These are phyloP conservation scores for Pyrocephalus nanus DNA, from an alignment of 2,797 vertebrate genomes.

Conservation along the genomic window DNA sequence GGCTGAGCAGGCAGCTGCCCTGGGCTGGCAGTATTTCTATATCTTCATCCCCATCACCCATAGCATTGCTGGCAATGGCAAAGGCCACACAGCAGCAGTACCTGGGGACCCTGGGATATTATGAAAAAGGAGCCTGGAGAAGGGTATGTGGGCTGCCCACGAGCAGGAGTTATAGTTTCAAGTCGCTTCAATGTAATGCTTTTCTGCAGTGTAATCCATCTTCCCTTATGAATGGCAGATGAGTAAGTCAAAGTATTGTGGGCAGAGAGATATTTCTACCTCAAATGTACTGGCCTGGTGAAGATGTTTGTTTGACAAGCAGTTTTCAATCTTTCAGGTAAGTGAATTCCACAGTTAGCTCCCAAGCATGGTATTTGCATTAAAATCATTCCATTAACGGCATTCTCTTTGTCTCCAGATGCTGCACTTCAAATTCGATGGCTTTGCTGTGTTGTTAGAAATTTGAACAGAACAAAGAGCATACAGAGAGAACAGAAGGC, in stretches of 20 bases:
- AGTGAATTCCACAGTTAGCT: conserved; percentile 77
- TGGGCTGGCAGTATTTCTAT: not conserved
- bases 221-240: not conserved
- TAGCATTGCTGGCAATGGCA: not conserved
- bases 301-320: conserved; percentile 69
- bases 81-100: not conserved
- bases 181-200: not conserved
- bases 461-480: not conserved
- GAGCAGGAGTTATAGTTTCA: not conserved
- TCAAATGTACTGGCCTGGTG: conserved; percentile 60
- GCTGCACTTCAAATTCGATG: conserved; percentile 83
- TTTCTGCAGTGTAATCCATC: not conserved
- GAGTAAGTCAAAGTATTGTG: not conserved
- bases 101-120: not conserved
- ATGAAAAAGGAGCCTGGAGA: not conserved
- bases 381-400: conserved; percentile 79
- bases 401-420: conserved; percentile 78
- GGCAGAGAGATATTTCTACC: not conserved
- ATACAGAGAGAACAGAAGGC: conserved; percentile 35
- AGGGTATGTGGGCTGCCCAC: not conserved
- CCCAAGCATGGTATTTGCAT: conserved; percentile 75
- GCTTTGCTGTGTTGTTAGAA: conserved; percentile 75
- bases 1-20: not conserved
- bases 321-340: conserved; percentile 76
- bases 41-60: not conserved